Evolutionary conservation across 2,113 vertebrate species (phyloP), one percentile per base, ranked within the genome.

Genomic region (Tiliqua scincoides): DNA sequence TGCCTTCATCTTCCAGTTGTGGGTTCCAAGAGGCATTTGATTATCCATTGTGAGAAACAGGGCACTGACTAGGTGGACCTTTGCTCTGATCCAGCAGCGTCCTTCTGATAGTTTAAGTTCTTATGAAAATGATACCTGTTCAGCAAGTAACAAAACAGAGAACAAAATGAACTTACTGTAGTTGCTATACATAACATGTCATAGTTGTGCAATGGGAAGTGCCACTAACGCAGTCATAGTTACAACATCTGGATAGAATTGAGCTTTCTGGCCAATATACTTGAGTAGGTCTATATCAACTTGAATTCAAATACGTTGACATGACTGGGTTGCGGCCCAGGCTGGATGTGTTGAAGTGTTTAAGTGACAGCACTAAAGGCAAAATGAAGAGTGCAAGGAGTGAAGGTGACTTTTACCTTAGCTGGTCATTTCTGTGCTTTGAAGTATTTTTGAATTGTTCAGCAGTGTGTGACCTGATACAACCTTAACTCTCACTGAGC

Each of bases 381-480:
- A 74, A 81, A 80, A 52, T 86, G 59, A 81, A 74, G 57, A 79
- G 7, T 67, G n/a, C 43, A 77, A 79, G 35, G 57, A 86, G n/a
- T 81, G 43, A 81, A 74, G 61, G 77, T 80, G 77, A 86, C 68
- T 80, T 86, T 86, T 70, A 32, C 67, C 65, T 73, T 78, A 85
- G 43, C 32, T 85, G 84, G 75, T 79, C 67, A 79, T 74, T 81
- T 65, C 23, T 54, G 18, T 74, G 70, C 61, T 81, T 81, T 86
- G 68, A 86, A 80, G 77, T 63, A 35, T 80, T 81, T 86, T 81
- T 86, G n/a, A 81, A 74, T 73, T 86, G 78, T 81, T 86, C 70
- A 86, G 68, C 78, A 86, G 78, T 52, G 32, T 81, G 78, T 86
- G 85, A 80, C 57, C 67, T 80, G 68, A 48, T 80, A 73, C 68